These are phyloP conservation scores for Eupithecia insigniata DNA, from an alignment of 2,888 invertebrate genomes.

Conservation along the genomic window DNA sequence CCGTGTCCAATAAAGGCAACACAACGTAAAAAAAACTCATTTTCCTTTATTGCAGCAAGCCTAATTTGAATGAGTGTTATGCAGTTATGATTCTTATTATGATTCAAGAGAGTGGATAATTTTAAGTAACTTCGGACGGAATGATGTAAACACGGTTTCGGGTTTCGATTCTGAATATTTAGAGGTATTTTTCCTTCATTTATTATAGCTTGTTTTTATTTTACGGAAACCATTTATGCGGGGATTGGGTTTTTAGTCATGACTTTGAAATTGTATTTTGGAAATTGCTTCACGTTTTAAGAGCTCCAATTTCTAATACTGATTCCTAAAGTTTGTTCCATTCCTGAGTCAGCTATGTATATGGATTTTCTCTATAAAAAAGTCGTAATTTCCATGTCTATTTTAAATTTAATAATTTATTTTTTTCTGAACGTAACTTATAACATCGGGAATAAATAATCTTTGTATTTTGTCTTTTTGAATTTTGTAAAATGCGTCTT, in stretches of 20 bases:
- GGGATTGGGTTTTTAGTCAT: background rate
- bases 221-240: background rate
- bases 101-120: constrained; percentile 81
- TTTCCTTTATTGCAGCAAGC: constrained; percentile 79
- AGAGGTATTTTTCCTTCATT: constrained; percentile 6
- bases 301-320: background rate
- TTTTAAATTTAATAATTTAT: too few relatives aligned
- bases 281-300: background rate
- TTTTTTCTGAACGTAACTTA: too few relatives aligned
- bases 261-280: background rate
- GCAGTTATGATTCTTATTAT: constrained; percentile 78
- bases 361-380: too few relatives aligned
- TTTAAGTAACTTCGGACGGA: constrained; percentile 67
- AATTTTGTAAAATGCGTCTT: too few relatives aligned
- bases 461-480: too few relatives aligned
- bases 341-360: background rate
- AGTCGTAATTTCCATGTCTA: too few relatives aligned
- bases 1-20: constrained; percentile 79
- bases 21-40: constrained; percentile 81
- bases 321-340: background rate
- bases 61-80: constrained; percentile 83
- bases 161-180: constrained; percentile 16
- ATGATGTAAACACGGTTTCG: constrained; percentile 52
- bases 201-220: constrained; percentile 9
- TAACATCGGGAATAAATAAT: too few relatives aligned